A percentile compares a stretch with the other conserved stretches of the same genome.
phyloP scores from a whole-genome alignment of 2,797 vertebrate species.

The Sebastes ruberrimus region DNA sequence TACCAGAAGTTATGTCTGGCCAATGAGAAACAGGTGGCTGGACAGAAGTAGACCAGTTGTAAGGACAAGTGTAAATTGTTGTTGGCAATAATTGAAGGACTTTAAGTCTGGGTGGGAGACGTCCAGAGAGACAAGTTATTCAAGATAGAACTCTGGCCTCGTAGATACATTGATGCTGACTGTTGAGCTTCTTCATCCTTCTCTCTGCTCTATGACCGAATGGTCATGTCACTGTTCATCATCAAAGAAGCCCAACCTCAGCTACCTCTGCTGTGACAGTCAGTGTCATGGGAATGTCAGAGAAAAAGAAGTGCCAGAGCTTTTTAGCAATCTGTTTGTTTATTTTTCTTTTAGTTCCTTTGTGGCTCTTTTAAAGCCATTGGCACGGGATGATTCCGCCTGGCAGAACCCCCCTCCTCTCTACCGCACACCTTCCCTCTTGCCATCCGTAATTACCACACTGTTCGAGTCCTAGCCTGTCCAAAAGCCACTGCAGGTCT shows the following conservation, averaged over 20 bases:
- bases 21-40: slow-evolving; percentile 72
- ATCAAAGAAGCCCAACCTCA: slow-evolving; percentile 20
- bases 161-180: background rate
- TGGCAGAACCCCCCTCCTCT: slow-evolving; percentile 63
- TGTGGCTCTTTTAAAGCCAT: slow-evolving; percentile 76
- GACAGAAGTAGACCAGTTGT: slow-evolving; percentile 54
- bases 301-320: slow-evolving; percentile 39
- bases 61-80: slow-evolving; percentile 65
- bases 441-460: slow-evolving; percentile 84
- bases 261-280: slow-evolving; percentile 47
- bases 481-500: slow-evolving; percentile 86
- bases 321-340: slow-evolving; percentile 72
- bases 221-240: slow-evolving; percentile 40
- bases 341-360: slow-evolving; percentile 77
- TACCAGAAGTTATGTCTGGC: slow-evolving; percentile 61
- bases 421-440: slow-evolving; percentile 79
- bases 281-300: slow-evolving; percentile 62
- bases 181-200: slow-evolving; percentile 9
- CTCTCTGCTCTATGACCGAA: slow-evolving; percentile 18
- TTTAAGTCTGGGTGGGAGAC: slow-evolving; percentile 24
- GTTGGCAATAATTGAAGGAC: slow-evolving; percentile 46
- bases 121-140: background rate
- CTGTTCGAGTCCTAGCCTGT: slow-evolving; percentile 80
- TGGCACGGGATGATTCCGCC: slow-evolving; percentile 75
- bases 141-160: slow-evolving; percentile 8